Percentiles rank a stretch among this genome's conserved stretches.
These are phyloP conservation scores for Dendropsophus ebraccatus DNA, from an alignment of 2,113 vertebrate genomes.

Conservation along the genomic window DNA sequence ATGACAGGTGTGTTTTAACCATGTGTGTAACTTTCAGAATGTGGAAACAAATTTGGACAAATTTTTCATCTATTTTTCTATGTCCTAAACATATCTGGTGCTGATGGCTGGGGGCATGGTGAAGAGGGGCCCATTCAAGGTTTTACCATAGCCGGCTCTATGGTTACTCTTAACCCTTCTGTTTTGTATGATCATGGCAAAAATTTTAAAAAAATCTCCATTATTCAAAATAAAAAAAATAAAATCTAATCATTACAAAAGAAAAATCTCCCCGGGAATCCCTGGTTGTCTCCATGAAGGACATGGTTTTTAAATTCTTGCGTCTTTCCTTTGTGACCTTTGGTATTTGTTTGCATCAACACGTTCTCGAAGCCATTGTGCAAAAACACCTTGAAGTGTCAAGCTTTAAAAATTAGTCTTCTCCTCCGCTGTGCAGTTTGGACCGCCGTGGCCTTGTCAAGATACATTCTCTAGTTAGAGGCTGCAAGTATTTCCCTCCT, in stretches of 20 bases:
- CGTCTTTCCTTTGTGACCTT: constrained; percentile 73
- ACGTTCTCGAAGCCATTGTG: constrained; percentile 69
- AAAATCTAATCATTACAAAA: neutral
- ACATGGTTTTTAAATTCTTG: constrained; percentile 71
- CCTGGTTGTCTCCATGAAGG: constrained; percentile 30
- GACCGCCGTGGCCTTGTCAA: constrained; percentile 80
- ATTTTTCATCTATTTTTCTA: too few species aligned
- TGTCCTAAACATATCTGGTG: too few species aligned
- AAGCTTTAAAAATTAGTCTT: constrained; percentile 76
- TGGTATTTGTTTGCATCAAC: constrained; percentile 77
- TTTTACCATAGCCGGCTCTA: too few species aligned
- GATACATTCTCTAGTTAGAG: constrained; percentile 81
- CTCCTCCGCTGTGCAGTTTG: constrained; percentile 70
- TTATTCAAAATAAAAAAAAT: neutral
- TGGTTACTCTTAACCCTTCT: too few species aligned
- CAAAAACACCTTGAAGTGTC: constrained; percentile 78
- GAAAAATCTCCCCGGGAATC: neutral
- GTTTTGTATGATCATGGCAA: too few species aligned
- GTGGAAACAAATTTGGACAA: too few species aligned
- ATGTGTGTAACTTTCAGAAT: too few species aligned
- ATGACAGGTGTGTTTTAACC: too few species aligned
- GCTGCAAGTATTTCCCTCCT: constrained; percentile 80
- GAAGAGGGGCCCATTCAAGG: too few species aligned
- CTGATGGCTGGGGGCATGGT: too few species aligned
- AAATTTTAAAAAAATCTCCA: neutral